These are phyloP conservation scores for Manis pentadactyla DNA, from an alignment of 2,797 vertebrate species.

Conservation along the genomic window DNA sequence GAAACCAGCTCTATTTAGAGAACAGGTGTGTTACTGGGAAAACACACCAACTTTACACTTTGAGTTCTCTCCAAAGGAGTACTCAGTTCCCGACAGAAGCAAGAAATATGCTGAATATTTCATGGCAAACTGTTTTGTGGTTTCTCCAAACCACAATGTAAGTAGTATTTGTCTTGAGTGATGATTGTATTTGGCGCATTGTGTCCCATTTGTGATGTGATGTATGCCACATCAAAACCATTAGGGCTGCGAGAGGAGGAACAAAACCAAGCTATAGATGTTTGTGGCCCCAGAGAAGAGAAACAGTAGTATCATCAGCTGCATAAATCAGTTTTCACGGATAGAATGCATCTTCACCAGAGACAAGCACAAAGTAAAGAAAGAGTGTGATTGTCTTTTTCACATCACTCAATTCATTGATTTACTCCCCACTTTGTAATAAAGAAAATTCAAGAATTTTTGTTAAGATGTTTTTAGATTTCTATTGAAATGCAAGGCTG, in stretches of 20 bases:
- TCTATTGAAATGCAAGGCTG: slow-evolving; percentile 68
- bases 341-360: slow-evolving; percentile 70
- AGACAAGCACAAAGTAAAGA: slow-evolving; percentile 70
- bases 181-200: slow-evolving; percentile 19
- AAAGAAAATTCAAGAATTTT: slow-evolving; percentile 58
- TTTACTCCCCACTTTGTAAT: not conserved
- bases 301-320: slow-evolving; percentile 72
- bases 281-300: not conserved
- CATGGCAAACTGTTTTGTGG: slow-evolving; percentile 7
- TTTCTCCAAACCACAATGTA: slow-evolving; percentile 33
- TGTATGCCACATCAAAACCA: not conserved
- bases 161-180: not conserved
- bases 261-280: slow-evolving; percentile 61
- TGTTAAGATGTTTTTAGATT: slow-evolving; percentile 68
- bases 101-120: slow-evolving; percentile 36
- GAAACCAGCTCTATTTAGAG: slow-evolving; percentile 64
- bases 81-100: not conserved
- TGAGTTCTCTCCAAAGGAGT: not conserved
- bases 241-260: slow-evolving; percentile 27
- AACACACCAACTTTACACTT: slow-evolving; percentile 34
- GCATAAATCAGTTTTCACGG: slow-evolving; percentile 69
- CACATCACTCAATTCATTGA: not conserved
- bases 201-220: not conserved
- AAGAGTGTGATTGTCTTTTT: not conserved
- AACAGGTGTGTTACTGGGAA: slow-evolving; percentile 61